Percentiles rank a stretch among this genome's conserved stretches.
Conservation (phyloP, 2,888 invertebrate species). For the Cephus pulcher region DNA sequence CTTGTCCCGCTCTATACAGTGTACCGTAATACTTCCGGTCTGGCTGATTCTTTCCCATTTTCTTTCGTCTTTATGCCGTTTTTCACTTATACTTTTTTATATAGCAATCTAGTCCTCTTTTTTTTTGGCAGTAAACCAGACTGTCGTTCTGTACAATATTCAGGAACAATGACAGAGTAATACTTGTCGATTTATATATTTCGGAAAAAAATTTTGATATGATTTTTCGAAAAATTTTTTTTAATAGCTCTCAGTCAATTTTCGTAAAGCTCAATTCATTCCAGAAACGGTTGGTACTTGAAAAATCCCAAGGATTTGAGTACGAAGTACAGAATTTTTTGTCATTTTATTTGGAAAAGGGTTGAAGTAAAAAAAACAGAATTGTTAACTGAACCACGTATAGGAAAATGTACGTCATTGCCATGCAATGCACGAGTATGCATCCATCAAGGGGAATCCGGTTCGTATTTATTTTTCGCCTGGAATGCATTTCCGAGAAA, state of each 20-base stretch:
- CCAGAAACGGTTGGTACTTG: background rate
- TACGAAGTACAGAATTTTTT: background rate
- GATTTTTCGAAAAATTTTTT: background rate
- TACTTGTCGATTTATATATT: background rate
- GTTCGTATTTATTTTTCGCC: background rate
- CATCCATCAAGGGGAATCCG: background rate
- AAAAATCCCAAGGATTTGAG: background rate
- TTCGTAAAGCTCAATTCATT: background rate
- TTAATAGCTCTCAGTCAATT: background rate
- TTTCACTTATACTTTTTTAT: background rate
- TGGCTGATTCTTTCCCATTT: background rate
- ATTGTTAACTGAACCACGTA: background rate
- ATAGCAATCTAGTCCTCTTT: background rate
- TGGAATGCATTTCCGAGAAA: background rate
- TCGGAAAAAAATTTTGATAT: background rate
- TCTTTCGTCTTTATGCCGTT: background rate
- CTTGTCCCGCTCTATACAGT: background rate
- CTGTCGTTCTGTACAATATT: background rate
- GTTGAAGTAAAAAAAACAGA: background rate
- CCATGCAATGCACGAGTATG: background rate
- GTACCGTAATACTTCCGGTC: background rate
- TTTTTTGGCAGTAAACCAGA: too few relatives aligned
- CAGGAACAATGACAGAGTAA: background rate
- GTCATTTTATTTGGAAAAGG: background rate
- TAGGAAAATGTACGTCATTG: background rate